phyloP scores from a whole-genome alignment of 2,888 invertebrate species.

The Julus scandinavius region DNA sequence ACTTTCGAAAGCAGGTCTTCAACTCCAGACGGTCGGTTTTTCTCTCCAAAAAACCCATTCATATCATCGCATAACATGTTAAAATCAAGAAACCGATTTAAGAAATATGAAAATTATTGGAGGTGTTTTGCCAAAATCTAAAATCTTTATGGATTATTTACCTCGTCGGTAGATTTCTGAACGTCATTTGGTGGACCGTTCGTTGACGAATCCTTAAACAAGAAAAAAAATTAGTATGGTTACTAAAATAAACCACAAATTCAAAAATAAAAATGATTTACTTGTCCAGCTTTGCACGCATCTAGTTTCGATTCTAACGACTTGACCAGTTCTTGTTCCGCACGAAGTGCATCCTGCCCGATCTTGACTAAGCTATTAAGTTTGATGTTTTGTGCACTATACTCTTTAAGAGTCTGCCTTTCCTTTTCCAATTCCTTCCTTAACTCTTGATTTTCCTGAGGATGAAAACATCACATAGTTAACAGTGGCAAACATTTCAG shows the following conservation, averaged over 20 bases:
- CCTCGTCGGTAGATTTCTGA: neutral
- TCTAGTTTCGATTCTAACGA: conserved; percentile 60
- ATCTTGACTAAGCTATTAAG: conserved; percentile 65
- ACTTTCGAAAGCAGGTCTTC: too few relatives aligned
- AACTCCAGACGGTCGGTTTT: neutral
- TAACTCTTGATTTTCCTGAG: conserved; percentile 62
- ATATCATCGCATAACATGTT: neutral
- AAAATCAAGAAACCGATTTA: neutral
- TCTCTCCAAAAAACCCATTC: neutral
- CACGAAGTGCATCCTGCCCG: conserved; percentile 65
- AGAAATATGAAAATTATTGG: neutral
- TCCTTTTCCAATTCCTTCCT: conserved; percentile 62
- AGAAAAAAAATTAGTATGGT: neutral
- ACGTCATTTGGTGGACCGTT: conserved; percentile 36
- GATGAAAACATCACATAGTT: neutral
- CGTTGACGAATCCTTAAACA: neutral
- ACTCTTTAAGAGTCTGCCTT: conserved; percentile 64
- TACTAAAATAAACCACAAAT: neutral
- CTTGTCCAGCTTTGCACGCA: neutral
- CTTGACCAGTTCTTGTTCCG: conserved; percentile 64
- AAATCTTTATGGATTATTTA: conserved; percentile 17
- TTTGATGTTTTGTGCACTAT: conserved; percentile 63
- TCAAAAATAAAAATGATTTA: neutral
- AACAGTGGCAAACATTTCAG: neutral
- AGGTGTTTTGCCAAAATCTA: neutral